A percentile compares a stretch with the other conserved stretches of the same genome.
Evolutionary conservation across 2,113 vertebrate species (phyloP).

Genomic region (Pollimyrus isidori): DNA sequence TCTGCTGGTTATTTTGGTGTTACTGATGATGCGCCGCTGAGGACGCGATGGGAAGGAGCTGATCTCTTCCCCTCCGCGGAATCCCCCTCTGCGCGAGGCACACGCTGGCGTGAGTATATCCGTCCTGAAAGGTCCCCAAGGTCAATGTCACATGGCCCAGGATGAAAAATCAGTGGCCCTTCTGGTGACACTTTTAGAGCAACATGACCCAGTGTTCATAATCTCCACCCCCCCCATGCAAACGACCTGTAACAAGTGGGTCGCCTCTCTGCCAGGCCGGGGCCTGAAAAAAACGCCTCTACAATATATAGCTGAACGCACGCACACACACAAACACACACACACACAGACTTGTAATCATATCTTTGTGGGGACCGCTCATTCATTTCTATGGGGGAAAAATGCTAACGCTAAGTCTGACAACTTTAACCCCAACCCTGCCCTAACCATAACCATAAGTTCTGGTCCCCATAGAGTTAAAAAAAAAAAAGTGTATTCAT

Average conservation of each 20-base stretch:
- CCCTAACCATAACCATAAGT: no score
- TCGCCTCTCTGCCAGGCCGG: background rate
- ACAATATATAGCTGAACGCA: background rate
- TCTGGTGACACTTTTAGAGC: background rate
- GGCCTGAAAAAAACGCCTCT: background rate
- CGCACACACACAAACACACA: no score
- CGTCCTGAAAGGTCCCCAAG: background rate
- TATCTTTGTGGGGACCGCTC: no score
- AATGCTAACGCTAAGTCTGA: no score
- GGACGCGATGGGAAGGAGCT: constrained; percentile 11
- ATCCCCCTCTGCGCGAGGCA: constrained; percentile 12
- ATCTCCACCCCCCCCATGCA: background rate
- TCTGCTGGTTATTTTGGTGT: constrained; percentile 22
- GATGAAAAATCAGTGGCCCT: constrained; percentile 30
- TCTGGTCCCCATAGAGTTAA: no score
- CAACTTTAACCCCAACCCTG: no score
- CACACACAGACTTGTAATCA: no score
- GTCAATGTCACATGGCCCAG: constrained; percentile 34
- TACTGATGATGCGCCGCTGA: constrained; percentile 10
- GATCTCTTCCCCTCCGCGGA: constrained; percentile 23
- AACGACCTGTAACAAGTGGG: background rate
- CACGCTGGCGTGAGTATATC: background rate
- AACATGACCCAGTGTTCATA: background rate
- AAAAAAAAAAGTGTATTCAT: no score
- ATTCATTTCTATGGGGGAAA: no score